These are phyloP conservation scores for Tryphoninae sp. DNA, from an alignment of 2,888 invertebrate genomes.

Conservation along the genomic window DNA sequence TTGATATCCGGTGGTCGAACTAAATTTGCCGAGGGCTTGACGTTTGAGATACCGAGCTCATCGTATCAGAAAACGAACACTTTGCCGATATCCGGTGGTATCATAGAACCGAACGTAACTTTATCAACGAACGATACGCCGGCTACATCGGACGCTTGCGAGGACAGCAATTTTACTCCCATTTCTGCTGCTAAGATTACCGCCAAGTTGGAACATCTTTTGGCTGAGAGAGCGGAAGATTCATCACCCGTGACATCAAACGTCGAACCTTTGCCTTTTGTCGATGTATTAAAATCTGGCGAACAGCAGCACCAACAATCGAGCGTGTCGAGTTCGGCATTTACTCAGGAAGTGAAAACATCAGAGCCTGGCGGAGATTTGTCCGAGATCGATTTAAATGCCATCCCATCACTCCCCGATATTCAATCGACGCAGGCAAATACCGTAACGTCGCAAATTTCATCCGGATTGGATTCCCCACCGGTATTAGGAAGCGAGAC, in stretches of 20 bases:
- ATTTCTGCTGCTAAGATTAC: slow-evolving; percentile 75
- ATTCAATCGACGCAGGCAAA: not conserved
- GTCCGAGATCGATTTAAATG: slow-evolving; percentile 67
- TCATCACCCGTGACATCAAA: slow-evolving; percentile 27
- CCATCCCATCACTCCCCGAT: slow-evolving; percentile 54
- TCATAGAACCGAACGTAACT: slow-evolving; percentile 46
- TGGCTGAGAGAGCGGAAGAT: slow-evolving; percentile 72
- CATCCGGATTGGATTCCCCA: slow-evolving; percentile 30
- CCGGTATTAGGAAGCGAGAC: slow-evolving; percentile 27
- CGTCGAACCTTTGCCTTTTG: not conserved
- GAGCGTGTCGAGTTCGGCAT: slow-evolving; percentile 1
- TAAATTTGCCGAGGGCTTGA: slow-evolving; percentile 45
- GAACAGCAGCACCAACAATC: slow-evolving; percentile 7
- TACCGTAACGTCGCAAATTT: not conserved
- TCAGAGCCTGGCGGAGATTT: slow-evolving; percentile 56
- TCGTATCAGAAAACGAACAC: slow-evolving; percentile 35
- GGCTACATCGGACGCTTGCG: slow-evolving; percentile 35
- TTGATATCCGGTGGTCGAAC: not conserved
- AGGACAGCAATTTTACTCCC: slow-evolving; percentile 69
- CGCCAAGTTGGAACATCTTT: slow-evolving; percentile 76
- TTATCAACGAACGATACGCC: slow-evolving; percentile 37
- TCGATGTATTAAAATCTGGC: slow-evolving; percentile 33
- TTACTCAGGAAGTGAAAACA: slow-evolving; percentile 19
- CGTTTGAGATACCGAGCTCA: slow-evolving; percentile 48
- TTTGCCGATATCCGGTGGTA: slow-evolving; percentile 32